Evolutionary conservation across 2,888 invertebrate genomes (phyloP).

Genomic region (Synergus itoensis): DNA sequence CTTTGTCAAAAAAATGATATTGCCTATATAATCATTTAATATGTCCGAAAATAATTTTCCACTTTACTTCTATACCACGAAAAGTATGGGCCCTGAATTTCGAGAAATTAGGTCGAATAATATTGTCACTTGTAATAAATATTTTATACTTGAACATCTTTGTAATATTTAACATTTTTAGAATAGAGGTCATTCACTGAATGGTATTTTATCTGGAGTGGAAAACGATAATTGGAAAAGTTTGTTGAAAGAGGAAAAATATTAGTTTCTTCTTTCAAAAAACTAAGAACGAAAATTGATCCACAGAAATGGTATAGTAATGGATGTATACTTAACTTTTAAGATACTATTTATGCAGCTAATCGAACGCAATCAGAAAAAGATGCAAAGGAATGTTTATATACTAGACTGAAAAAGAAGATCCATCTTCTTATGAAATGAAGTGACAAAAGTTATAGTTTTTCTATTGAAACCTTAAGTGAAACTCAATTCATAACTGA

Average conservation of each 20-base stretch:
- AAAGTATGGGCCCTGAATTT: neutral
- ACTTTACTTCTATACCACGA: neutral
- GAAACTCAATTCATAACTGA: neutral
- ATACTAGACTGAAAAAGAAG: constrained; percentile 26
- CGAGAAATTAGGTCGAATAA: neutral
- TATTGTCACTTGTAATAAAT: constrained; percentile 28
- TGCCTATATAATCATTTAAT: constrained; percentile 5
- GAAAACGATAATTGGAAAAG: constrained; percentile 1
- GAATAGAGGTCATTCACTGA: constrained; percentile 12
- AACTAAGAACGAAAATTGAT: constrained; percentile 13
- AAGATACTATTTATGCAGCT: constrained; percentile 20
- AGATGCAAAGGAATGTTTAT: neutral
- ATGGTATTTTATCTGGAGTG: constrained; percentile 10
- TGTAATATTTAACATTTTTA: constrained; percentile 36
- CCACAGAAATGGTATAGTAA: neutral
- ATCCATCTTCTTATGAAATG: constrained; percentile 11
- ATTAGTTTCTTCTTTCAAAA: neutral
- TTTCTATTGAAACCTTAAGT: constrained; percentile 18
- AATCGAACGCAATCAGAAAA: neutral
- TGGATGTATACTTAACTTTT: constrained; percentile 25
- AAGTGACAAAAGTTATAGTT: constrained; percentile 2
- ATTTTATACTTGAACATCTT: constrained; percentile 31
- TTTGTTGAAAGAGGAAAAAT: neutral
- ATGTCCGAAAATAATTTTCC: neutral
- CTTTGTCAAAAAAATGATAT: neutral